Base-by-base conservation (phyloP, 2,888 invertebrate species). In the Polymixis flavicincta region DNA sequence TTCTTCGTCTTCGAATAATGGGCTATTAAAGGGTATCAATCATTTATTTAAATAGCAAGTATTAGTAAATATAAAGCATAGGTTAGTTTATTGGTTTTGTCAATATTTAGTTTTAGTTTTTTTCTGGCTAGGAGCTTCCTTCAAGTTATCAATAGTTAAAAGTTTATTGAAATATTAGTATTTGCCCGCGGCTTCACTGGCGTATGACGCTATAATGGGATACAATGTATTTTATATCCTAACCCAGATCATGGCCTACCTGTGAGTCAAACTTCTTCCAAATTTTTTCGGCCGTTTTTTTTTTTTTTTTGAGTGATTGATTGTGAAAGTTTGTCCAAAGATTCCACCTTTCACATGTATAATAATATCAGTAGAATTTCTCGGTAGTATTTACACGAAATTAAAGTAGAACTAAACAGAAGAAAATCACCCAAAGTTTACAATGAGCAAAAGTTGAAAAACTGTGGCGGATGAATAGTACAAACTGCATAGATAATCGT, bases 21-120 rank as follows among this genome's bases (percentile, higher is more conserved):
- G 45, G 25, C 6, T 76, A n/a, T 78, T 42, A n/a, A n/a, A n/a
- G 25, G 48, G 65, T 25, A 73, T 74, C 70, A 22, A 75, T 74
- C 17, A 69, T 69, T 76, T 50, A 55, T n/a, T 19, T 71, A 59
- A 67, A 67, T 50, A 84, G 1, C 22, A 48, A 54, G 19, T 76
- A 55, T 19, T 50, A 32, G 14, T 74, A 14, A 32, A 28, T 54
- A 54, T 5, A 48, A 48, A 28, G 22, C 28, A 14, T 32, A n/a
- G 22, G 17, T 66, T 32, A 59, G 17, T 59, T 28, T 65, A 48
- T 14, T 48, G 17, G 19, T 73, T 19, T 4, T 48, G 37, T 14
- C 14, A 19, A 73, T 48, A 17, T 80, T 80, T 60, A 71, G 14
- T 48, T 37, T 25, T 0, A 14, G 1, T 0, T 52, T 55, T 25